Conservation (phyloP, 2,797 vertebrate genomes). For the Anguilla pacifica region DNA sequence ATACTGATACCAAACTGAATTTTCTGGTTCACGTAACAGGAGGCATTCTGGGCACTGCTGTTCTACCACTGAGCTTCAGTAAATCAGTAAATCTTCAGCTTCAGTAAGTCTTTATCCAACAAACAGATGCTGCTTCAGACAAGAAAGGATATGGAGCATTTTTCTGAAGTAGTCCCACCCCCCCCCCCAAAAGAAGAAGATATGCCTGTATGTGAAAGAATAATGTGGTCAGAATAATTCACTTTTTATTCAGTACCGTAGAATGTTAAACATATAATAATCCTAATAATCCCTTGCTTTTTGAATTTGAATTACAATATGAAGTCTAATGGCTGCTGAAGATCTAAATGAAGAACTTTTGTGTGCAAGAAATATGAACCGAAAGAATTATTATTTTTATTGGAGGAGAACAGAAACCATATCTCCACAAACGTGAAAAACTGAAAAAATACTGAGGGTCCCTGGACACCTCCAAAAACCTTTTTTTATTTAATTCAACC, state of each 20-base stretch:
- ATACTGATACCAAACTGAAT: neutral
- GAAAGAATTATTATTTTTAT: neutral
- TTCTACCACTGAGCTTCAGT: neutral
- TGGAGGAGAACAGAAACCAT: constrained; percentile 4
- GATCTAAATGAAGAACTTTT: neutral
- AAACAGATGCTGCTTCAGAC: neutral
- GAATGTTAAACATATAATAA: neutral
- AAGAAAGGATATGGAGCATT: neutral
- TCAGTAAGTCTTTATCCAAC: neutral
- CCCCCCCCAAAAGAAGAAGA: neutral
- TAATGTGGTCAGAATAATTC: neutral
- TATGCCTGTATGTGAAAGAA: neutral
- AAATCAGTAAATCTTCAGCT: neutral
- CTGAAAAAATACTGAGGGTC: neutral
- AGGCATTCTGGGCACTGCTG: neutral
- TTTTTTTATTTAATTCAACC: neutral
- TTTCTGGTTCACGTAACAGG: neutral
- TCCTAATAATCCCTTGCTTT: neutral
- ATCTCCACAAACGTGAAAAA: neutral
- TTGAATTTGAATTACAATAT: constrained; percentile 23
- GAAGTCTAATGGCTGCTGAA: neutral
- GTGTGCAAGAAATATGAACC: neutral
- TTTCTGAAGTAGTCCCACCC: neutral
- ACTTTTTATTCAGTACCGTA: neutral
- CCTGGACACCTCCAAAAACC: neutral